These are phyloP conservation scores for Palloptera scutellata DNA, from an alignment of 2,888 invertebrate species.

Conservation along the genomic window DNA sequence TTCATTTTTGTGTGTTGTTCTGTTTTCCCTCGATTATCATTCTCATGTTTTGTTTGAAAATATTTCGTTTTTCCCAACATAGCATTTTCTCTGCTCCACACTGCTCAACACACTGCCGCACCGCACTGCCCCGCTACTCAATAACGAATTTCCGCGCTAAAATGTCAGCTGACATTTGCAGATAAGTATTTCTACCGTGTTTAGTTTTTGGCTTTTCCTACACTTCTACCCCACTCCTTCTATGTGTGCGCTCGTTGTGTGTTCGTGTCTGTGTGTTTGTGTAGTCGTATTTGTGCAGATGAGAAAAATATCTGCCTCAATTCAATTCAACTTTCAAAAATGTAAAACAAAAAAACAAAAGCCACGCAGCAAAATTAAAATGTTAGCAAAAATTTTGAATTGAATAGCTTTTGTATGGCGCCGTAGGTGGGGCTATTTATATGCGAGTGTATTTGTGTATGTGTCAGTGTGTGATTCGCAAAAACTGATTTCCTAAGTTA, in stretches of 20 bases:
- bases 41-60: constrained; percentile 20
- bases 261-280: too few species aligned
- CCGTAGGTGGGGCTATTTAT: not conserved
- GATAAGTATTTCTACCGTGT: constrained; percentile 31
- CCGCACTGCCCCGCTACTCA: constrained; percentile 5
- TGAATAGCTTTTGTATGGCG: constrained; percentile 19
- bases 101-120: not conserved
- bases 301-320: too few species aligned
- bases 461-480: not conserved
- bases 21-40: not conserved
- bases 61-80: constrained; percentile 19
- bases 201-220: constrained; percentile 5
- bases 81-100: not conserved
- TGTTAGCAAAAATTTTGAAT: constrained; percentile 27
- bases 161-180: constrained; percentile 39
- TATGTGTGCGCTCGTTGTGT: not conserved
- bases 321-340: too few species aligned
- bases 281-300: too few species aligned
- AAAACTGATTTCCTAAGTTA: constrained; percentile 29
- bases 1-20: constrained; percentile 9
- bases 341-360: too few species aligned
- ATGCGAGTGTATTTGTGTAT: not conserved
- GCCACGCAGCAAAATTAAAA: constrained; percentile 20
- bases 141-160: constrained; percentile 23
- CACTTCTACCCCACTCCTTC: constrained; percentile 1